These are phyloP conservation scores for Eulemur coronatus DNA, from an alignment of 2,797 vertebrate species.

Conservation along the genomic window DNA sequence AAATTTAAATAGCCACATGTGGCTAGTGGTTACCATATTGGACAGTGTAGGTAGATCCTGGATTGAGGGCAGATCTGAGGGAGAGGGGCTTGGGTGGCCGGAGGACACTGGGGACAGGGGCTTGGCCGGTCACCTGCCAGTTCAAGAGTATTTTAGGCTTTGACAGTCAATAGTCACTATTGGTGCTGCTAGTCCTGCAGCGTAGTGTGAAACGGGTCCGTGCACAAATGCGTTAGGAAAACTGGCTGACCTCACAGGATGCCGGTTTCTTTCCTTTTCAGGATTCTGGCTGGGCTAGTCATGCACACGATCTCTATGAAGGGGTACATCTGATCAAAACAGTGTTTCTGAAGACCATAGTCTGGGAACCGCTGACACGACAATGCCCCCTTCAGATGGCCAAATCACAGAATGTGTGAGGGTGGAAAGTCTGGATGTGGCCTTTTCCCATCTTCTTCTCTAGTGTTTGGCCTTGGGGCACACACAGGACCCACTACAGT, in stretches of 20 bases:
- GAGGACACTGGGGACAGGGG: not conserved
- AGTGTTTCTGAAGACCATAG: not conserved
- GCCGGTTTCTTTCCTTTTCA: not conserved
- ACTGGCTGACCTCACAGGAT: not conserved
- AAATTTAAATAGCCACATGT: not conserved
- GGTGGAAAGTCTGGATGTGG: not conserved
- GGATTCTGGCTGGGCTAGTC: not conserved
- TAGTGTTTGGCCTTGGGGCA: not conserved
- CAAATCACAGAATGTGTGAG: not conserved
- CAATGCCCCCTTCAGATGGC: not conserved
- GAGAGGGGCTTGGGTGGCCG: not conserved
- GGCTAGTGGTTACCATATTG: not conserved
- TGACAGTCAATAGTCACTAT: not conserved
- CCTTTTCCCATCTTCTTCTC: not conserved
- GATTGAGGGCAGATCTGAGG: not conserved
- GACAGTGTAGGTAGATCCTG: not conserved
- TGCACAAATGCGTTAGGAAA: not conserved
- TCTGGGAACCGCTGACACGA: not conserved
- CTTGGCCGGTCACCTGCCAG: not conserved
- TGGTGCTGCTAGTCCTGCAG: not conserved
- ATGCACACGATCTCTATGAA: not conserved
- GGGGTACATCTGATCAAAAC: not conserved
- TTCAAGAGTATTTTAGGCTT: not conserved
- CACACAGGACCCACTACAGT: not conserved
- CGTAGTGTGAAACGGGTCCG: not conserved